Conservation (phyloP, 2,797 vertebrate genomes). For the Molossus alvarezi region DNA sequence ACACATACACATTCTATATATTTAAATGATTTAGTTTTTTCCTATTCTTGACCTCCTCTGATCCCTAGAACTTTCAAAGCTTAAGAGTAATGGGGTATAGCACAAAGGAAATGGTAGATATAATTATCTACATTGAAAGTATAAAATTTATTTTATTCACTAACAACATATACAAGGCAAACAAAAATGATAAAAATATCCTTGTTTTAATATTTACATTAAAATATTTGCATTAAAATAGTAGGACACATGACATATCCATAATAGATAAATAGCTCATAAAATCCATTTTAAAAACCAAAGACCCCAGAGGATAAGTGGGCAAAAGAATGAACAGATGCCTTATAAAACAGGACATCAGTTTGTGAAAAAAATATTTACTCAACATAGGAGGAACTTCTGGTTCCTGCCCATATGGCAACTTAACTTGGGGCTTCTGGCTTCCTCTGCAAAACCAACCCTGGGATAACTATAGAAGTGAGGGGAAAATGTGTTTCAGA, state of each 20-base stretch:
- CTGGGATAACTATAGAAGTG: conserved; percentile 42
- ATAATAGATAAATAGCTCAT: conserved; percentile 30
- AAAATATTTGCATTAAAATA: conserved; percentile 22
- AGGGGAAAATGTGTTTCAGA: neutral
- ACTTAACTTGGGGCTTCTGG: conserved; percentile 72
- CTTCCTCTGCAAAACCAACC: conserved; percentile 72
- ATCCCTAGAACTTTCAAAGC: neutral
- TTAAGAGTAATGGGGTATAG: conserved; percentile 26
- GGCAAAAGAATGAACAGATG: conserved; percentile 79
- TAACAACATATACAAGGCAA: neutral
- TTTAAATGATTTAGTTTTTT: neutral
- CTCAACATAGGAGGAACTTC: conserved; percentile 78
- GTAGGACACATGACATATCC: neutral
- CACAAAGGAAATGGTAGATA: conserved; percentile 1
- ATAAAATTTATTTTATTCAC: conserved; percentile 24
- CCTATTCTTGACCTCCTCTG: neutral
- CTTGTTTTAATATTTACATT: conserved; percentile 50
- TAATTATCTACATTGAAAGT: neutral
- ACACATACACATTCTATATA: neutral
- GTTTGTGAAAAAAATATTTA: conserved; percentile 83
- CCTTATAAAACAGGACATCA: conserved; percentile 75
- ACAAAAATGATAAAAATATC: neutral
- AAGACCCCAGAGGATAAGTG: conserved; percentile 66
- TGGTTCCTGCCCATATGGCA: conserved; percentile 80
- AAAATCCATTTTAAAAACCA: conserved; percentile 47